These are phyloP conservation scores for fruit fly (Drosophila melanogaster) DNA, from an alignment of 1,140 invertebrate species.

Conservation along the genomic window Release_6_plus_ISO1_MT NT_033779.5:5167001-5167500, in stretches of 20 bases:
- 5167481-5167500: too few relatives aligned
- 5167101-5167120: constrained; percentile 85
- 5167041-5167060: not conserved
- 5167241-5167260: constrained; percentile 3
- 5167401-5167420: constrained; percentile 85
- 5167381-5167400: constrained; percentile 69
- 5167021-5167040: too few relatives aligned
- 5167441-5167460: too few relatives aligned
- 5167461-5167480: too few relatives aligned
- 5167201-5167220: not conserved
- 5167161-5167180: constrained; percentile 72
- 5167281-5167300: constrained; percentile 10
- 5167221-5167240: not conserved
- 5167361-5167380: constrained; percentile 20
- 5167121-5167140: constrained; percentile 85
- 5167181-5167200: not conserved
- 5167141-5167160: constrained; percentile 86
- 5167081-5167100: constrained; percentile 81
- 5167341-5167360: not conserved
- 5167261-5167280: constrained; percentile 4
- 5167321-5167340: constrained; percentile 5
- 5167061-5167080: constrained; percentile 17
- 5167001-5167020: too few relatives aligned
- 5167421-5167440: too few relatives aligned
- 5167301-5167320: constrained; percentile 12